Base-by-base conservation (phyloP, 2,888 invertebrate genomes). In the Lepidocyrtoides sp. region DNA sequence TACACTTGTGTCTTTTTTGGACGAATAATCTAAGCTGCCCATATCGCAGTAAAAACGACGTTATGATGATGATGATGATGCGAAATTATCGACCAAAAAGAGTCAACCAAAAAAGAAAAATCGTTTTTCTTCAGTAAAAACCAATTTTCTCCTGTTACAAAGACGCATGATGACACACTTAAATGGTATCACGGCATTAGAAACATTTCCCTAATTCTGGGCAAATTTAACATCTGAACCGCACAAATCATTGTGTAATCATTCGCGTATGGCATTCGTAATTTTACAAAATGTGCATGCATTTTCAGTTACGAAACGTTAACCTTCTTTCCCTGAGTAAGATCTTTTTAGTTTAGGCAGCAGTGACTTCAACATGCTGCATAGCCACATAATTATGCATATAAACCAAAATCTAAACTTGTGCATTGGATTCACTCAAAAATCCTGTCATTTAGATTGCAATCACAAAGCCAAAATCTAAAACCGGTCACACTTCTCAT, bases 401-500 rank as follows among this genome's bases (percentile, higher is more conserved):
- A 75, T 75, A n/a, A 79, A 17, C 41, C 51, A 12, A 32, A n/a
- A 51, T 79, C n/a, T 29, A 60, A 63, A n/a, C 82, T 44, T 26
- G 41, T 63, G 57, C 26, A 12, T 20, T 20, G 81, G 41, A 57
- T 60, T 81, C 14, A 14, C 77, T 44, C 8, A 10, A 54, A 82
- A 82, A 82, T 82, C 82, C 82, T 26, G 36, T 23, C 63, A 44
- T 82, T 82, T 63, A 82, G 82, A 82, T 82, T 82, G 63, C 44
- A 82, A 82, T 82, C 82, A 82, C 41, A 63, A 89, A 89, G 36
- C 57, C 83, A 63, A 63, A 82, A 66, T 69, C 75, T 36, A 77
- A 89, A 83, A 44, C 75, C 63, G 89, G 89, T 83, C 89, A 90
- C 89, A 84, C 89, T 84, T 84, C 83, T 79, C 77, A 83, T 83